Conservation (phyloP, 2,888 invertebrate species). For the Eristalinus sepulchralis region DNA sequence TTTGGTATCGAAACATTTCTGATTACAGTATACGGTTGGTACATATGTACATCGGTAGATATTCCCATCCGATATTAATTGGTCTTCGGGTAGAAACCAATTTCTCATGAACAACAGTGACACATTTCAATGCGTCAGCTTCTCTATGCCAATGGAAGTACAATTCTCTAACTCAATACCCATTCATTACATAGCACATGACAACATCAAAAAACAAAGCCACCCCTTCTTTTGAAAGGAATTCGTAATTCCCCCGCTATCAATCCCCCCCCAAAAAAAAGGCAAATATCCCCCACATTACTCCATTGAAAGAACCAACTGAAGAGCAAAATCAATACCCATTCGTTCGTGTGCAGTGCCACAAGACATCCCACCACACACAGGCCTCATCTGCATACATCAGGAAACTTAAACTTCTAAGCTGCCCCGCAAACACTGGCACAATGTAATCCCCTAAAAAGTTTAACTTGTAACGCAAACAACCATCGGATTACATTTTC, state of each 20-base stretch:
- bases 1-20: no score
- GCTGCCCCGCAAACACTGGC: constrained; percentile 35
- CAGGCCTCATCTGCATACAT: background rate
- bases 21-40: no score
- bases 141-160: no score
- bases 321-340: background rate
- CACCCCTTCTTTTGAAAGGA: no score
- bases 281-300: background rate
- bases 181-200: no score
- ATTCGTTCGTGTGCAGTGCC: background rate
- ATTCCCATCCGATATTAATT: no score
- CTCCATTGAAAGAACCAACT: background rate
- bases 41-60: no score
- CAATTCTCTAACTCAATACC: no score
- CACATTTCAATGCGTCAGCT: no score
- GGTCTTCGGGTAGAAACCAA: no score
- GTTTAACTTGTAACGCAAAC: constrained; percentile 66
- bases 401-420: background rate
- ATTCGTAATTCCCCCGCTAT: background rate
- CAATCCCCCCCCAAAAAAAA: background rate
- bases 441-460: constrained; percentile 48
- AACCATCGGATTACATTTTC: constrained; percentile 70
- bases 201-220: background rate
- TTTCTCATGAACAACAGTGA: no score
- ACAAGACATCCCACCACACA: background rate